A percentile compares a stretch with the other conserved stretches of the same genome.
These are phyloP conservation scores for Homalodisca vitripennis DNA, from an alignment of 1,140 invertebrate species.

Conservation along the genomic window DNA sequence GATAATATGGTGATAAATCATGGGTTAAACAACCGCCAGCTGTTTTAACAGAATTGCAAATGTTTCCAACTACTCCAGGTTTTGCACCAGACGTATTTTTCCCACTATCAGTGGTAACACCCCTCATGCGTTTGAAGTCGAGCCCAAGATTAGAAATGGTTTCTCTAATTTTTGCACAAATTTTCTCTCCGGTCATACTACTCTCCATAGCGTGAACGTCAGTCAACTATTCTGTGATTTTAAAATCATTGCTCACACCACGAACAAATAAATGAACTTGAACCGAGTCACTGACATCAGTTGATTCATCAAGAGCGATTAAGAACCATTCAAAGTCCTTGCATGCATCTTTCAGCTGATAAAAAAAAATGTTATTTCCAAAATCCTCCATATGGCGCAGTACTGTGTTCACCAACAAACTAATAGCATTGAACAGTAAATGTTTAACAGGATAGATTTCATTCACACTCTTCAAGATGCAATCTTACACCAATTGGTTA, in stretches of 20 bases:
- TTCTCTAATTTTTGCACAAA: conserved; percentile 40
- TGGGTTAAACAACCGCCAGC: conserved; percentile 25
- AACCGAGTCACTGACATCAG: conserved; percentile 43
- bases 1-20: conserved; percentile 45
- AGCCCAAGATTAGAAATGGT: conserved; percentile 36
- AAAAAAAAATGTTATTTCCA: conserved; percentile 38
- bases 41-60: conserved; percentile 37
- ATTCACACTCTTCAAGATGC: conserved; percentile 34
- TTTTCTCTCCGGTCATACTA: conserved; percentile 42
- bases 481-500: conserved; percentile 40
- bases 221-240: conserved; percentile 44
- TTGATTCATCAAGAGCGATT: conserved; percentile 45
- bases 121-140: conserved; percentile 37
- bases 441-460: conserved; percentile 39
- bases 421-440: conserved; percentile 34
- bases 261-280: conserved; percentile 44
- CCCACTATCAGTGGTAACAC: conserved; percentile 45
- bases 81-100: conserved; percentile 44
- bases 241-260: conserved; percentile 42
- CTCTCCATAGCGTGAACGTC: conserved; percentile 41
- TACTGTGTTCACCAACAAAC: conserved; percentile 43
- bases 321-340: conserved; percentile 43
- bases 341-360: conserved; percentile 37
- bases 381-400: conserved; percentile 42
- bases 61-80: conserved; percentile 40